Conservation (phyloP, 64 coral and sea anemone species). For the Porites australiensis region DNA sequence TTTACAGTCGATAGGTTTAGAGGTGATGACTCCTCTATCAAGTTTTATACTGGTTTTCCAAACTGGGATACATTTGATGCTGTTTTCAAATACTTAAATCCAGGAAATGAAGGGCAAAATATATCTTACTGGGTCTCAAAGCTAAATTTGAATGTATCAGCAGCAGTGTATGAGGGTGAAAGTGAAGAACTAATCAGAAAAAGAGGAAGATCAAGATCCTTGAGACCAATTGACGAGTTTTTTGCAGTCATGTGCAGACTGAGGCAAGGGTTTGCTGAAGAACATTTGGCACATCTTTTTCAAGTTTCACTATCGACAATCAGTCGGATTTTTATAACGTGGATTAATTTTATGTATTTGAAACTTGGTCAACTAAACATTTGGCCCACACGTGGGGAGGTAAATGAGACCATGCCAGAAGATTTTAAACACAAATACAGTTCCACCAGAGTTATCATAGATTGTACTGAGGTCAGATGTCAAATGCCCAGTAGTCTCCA, state of each 20-base stretch:
- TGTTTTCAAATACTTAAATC: constrained; percentile 53
- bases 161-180: constrained; percentile 6
- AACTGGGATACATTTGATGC: constrained; percentile 44
- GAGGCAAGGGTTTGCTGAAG: too few relatives aligned
- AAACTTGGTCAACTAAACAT: constrained; percentile 21
- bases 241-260: too few relatives aligned
- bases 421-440: constrained; percentile 14
- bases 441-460: constrained; percentile 11
- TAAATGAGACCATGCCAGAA: constrained; percentile 28
- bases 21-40: too few relatives aligned
- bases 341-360: constrained; percentile 37
- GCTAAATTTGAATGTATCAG: not conserved
- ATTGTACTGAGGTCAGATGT: constrained; percentile 27
- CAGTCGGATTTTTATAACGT: constrained; percentile 33
- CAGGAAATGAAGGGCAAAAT: constrained; percentile 61
- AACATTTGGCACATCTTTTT: too few relatives aligned
- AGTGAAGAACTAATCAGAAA: not conserved
- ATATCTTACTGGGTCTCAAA: constrained; percentile 52
- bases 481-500: constrained; percentile 37
- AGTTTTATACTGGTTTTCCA: constrained; percentile 70
- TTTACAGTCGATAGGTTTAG: too few relatives aligned
- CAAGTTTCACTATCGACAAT: constrained; percentile 16
- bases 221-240: too few relatives aligned
- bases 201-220: too few relatives aligned
- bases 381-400: constrained; percentile 15